phyloP scores from a whole-genome alignment of 2,888 invertebrate genomes.

The Diarsia mendica region DNA sequence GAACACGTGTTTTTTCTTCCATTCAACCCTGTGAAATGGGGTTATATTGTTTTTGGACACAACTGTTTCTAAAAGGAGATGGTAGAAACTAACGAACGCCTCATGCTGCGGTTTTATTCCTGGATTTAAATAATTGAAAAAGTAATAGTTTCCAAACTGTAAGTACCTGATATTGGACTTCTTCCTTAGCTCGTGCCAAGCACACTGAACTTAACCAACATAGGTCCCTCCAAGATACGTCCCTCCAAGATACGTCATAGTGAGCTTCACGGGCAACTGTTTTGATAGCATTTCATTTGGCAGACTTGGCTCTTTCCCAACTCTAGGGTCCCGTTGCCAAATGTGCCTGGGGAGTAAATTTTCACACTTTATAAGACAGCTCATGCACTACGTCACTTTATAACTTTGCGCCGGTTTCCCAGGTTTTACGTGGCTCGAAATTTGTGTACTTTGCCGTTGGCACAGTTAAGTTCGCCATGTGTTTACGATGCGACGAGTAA shows the following conservation, averaged over 20 bases:
- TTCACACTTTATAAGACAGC: slow-evolving; percentile 65
- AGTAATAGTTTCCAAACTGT: background rate
- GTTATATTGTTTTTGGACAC: background rate
- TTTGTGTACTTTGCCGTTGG: slow-evolving; percentile 49
- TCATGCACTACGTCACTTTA: slow-evolving; percentile 60
- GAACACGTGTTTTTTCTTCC: no score
- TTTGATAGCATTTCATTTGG: slow-evolving; percentile 64
- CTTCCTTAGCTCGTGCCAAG: slow-evolving; percentile 10
- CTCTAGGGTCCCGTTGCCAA: slow-evolving; percentile 56
- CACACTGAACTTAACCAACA: background rate
- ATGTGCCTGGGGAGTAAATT: slow-evolving; percentile 55
- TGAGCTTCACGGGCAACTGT: slow-evolving; percentile 32
- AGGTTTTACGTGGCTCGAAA: slow-evolving; percentile 50
- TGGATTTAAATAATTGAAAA: background rate
- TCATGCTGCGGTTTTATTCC: background rate
- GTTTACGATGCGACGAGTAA: slow-evolving; percentile 44
- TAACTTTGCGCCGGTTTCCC: slow-evolving; percentile 39
- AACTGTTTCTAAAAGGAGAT: background rate
- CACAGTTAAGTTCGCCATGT: slow-evolving; percentile 24
- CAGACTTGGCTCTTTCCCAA: slow-evolving; percentile 58
- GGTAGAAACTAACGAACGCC: background rate
- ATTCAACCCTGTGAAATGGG: background rate
- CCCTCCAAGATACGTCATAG: slow-evolving; percentile 45
- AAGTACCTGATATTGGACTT: no score
- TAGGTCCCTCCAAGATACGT: no score